Evolutionary conservation across 1,140 invertebrate species (phyloP), one percentile per base, ranked within the genome.

Genomic region (Apis laboriosa): DNA sequence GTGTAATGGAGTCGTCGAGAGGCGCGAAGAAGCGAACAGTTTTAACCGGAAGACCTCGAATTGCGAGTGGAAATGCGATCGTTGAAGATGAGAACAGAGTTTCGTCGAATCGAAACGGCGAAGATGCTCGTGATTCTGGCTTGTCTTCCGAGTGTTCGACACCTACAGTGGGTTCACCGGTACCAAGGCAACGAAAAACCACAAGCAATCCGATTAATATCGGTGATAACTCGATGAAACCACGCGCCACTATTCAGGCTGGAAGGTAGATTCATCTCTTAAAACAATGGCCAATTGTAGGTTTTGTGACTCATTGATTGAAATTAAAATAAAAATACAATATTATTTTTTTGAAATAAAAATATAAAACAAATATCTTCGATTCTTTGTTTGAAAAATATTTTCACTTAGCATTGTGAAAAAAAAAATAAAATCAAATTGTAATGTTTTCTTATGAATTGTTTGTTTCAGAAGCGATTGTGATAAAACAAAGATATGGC

Each of bases 121-220:
- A 94, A 24, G 93, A 94, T 53, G 90, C 87, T 5, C 90, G 84
- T 70, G 94, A 94, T 67, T 94, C 94, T 21, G 93, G 93, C 7
- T 85, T 94, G 53, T 94, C 94, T 0, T 94, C 93, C 28, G 94
- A 93, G 72, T 91, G 90, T 70, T 92, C 93, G 63, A 94, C 93
- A 51, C 93, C 93, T 9, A 92, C 91, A 21, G 90, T 90, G 11
- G 92, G 91, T 51, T 94, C 93, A n/a, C 92, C 93, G 56, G 90
- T 91, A 0, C 91, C 92, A 13, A 90, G 92, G 15, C 93, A 93
- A 70, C 85, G 84, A 15, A 92, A 85, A 72, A 24, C 82, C 19
- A 28, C 80, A n/a, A 71, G 81, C 55, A 86, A 78, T 13, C 53
- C 86, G 43, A 84, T 86, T 71, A 86, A 86, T 71, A 77, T 86